Evolutionary conservation across 2,888 invertebrate species (phyloP).

Genomic region (Rhagium mordax): DNA sequence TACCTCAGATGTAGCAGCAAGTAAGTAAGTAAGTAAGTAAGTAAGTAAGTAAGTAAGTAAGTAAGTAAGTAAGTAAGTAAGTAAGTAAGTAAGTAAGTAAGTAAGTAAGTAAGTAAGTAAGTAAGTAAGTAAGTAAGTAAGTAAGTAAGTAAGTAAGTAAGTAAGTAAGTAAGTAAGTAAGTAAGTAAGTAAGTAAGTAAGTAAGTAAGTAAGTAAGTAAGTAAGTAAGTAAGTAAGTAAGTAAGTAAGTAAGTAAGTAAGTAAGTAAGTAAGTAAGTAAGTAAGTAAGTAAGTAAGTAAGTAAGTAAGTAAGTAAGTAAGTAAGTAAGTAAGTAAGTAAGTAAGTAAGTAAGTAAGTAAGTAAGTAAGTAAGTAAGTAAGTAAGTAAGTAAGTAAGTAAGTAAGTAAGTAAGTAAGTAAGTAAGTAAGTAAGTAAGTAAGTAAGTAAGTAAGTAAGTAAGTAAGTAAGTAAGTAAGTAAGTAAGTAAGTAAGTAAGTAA

Average conservation of each 20-base stretch:
- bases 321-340: slow-evolving; percentile 14
- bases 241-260: slow-evolving; percentile 15
- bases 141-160: slow-evolving; percentile 13
- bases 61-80: slow-evolving; percentile 6
- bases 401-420: slow-evolving; percentile 19
- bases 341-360: slow-evolving; percentile 16
- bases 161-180: slow-evolving; percentile 19
- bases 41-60: slow-evolving; percentile 13
- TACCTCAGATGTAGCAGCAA: not conserved
- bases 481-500: not conserved
- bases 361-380: slow-evolving; percentile 14
- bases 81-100: slow-evolving; percentile 6
- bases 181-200: slow-evolving; percentile 13
- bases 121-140: slow-evolving; percentile 19
- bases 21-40: slow-evolving; percentile 9
- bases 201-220: slow-evolving; percentile 19
- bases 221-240: slow-evolving; percentile 18
- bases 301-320: slow-evolving; percentile 13
- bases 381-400: slow-evolving; percentile 18
- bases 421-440: slow-evolving; percentile 22
- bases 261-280: slow-evolving; percentile 19
- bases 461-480: not conserved
- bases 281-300: slow-evolving; percentile 19
- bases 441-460: slow-evolving; percentile 14
- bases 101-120: slow-evolving; percentile 9